Evolutionary conservation across 1,140 invertebrate genomes (phyloP).

Genomic region (Bradysia coprophila): DNA sequence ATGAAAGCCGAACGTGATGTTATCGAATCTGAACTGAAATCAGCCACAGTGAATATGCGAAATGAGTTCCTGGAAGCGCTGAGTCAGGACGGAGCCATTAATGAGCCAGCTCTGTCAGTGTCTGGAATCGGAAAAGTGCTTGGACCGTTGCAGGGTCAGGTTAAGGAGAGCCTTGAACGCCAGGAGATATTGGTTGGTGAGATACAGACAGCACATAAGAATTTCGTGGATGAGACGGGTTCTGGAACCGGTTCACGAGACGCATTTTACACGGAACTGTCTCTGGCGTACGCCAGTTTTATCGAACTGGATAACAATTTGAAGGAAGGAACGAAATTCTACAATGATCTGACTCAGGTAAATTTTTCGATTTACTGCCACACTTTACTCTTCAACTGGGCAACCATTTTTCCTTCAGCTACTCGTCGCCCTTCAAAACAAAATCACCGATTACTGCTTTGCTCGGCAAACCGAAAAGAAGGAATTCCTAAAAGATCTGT

Average conservation of each 20-base stretch:
- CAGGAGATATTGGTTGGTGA: constrained; percentile 62
- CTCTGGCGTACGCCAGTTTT: constrained; percentile 78
- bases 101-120: constrained; percentile 64
- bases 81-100: constrained; percentile 65
- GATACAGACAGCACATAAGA: constrained; percentile 57
- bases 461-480: constrained; percentile 98
- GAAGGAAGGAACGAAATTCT: constrained; percentile 93
- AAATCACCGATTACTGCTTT: constrained; percentile 96
- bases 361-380: too few relatives aligned
- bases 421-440: constrained; percentile 89
- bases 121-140: constrained; percentile 60
- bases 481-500: constrained; percentile 81
- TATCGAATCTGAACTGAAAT: constrained; percentile 76
- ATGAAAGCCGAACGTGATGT: constrained; percentile 78
- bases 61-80: constrained; percentile 61
- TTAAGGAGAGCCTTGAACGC: constrained; percentile 50
- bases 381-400: too few relatives aligned
- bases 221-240: constrained; percentile 55
- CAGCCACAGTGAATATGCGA: constrained; percentile 68
- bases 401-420: too few relatives aligned
- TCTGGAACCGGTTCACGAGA: constrained; percentile 50
- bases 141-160: constrained; percentile 62
- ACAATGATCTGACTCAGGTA: constrained; percentile 87
- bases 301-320: constrained; percentile 80
- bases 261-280: constrained; percentile 64